phyloP scores from a whole-genome alignment of 2,888 invertebrate genomes.

The Doris montereyensis region DNA sequence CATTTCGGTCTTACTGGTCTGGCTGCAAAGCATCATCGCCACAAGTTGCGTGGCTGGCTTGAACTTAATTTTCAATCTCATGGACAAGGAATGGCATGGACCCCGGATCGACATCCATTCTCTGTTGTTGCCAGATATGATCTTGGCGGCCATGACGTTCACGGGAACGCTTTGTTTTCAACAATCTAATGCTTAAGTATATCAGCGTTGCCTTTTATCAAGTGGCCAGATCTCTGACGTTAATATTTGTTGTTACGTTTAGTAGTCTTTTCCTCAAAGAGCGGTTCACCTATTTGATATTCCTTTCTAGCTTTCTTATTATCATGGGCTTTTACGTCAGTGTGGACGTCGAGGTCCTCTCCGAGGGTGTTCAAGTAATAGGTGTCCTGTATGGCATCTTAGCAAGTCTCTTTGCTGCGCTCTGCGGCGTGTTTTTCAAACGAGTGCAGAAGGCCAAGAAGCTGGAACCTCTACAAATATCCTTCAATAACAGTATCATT shows the following conservation, averaged over 20 bases:
- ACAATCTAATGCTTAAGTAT: conserved; percentile 71
- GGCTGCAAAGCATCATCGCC: conserved; percentile 68
- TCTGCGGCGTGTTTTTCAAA: conserved; percentile 70
- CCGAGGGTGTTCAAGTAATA: conserved; percentile 64
- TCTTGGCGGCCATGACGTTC: conserved; percentile 63
- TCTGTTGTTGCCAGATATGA: conserved; percentile 50
- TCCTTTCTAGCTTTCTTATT: conserved; percentile 65
- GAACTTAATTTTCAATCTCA: conserved; percentile 49
- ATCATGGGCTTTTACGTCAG: conserved; percentile 69
- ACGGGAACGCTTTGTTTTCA: conserved; percentile 68
- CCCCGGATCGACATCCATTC: conserved; percentile 1
- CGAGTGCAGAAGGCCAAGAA: conserved; percentile 61
- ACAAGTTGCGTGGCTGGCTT: conserved; percentile 54
- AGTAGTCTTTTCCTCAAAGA: conserved; percentile 63
- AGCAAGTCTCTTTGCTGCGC: conserved; percentile 69
- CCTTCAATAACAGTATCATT: conserved; percentile 67
- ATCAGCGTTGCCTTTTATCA: conserved; percentile 72
- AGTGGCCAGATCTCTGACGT: conserved; percentile 70
- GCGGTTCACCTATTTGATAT: conserved; percentile 52
- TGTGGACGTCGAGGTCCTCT: conserved; percentile 68
- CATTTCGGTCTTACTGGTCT: conserved; percentile 70
- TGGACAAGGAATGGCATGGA: not conserved
- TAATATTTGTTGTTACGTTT: conserved; percentile 70
- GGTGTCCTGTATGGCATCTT: conserved; percentile 69
- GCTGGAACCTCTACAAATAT: conserved; percentile 63